Evolutionary conservation across 2,797 vertebrate species (phyloP).

Genomic region (Muraenolepis orangiensis): DNA sequence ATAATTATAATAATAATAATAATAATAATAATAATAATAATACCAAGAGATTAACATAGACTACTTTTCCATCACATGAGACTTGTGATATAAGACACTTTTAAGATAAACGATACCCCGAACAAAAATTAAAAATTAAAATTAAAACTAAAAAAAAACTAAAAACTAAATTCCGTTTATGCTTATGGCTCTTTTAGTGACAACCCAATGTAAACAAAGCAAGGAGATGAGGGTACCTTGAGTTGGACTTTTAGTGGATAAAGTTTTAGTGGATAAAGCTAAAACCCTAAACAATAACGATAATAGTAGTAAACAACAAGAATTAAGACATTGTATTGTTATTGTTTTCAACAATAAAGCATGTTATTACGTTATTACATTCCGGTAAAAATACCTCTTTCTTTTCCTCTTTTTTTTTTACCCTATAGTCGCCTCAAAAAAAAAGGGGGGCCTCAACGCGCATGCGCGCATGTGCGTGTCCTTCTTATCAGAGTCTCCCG

Average conservation of each 20-base stretch:
- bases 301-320: conserved; percentile 70
- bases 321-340: conserved; percentile 78
- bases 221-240: conserved; percentile 49
- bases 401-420: conserved; percentile 20
- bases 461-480: conserved; percentile 23
- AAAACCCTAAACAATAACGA: conserved; percentile 63
- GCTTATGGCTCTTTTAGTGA: conserved; percentile 68
- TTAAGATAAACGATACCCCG: conserved; percentile 58
- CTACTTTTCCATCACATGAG: conserved; percentile 52
- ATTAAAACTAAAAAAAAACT: conserved; percentile 28
- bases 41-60: conserved; percentile 68
- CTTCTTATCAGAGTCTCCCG: conserved; percentile 53
- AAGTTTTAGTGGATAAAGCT: conserved; percentile 50
- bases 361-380: conserved; percentile 68
- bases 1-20: no score
- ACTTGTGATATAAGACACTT: conserved; percentile 67
- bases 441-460: no score
- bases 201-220: conserved; percentile 70
- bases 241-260: conserved; percentile 50
- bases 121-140: conserved; percentile 25
- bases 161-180: no score
- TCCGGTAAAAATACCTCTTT: conserved; percentile 58
- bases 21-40: conserved; percentile 67
- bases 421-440: conserved; percentile 32
- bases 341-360: conserved; percentile 73